These are phyloP conservation scores for Dryadula phaetusa DNA, from an alignment of 2,888 invertebrate species.

Conservation along the genomic window DNA sequence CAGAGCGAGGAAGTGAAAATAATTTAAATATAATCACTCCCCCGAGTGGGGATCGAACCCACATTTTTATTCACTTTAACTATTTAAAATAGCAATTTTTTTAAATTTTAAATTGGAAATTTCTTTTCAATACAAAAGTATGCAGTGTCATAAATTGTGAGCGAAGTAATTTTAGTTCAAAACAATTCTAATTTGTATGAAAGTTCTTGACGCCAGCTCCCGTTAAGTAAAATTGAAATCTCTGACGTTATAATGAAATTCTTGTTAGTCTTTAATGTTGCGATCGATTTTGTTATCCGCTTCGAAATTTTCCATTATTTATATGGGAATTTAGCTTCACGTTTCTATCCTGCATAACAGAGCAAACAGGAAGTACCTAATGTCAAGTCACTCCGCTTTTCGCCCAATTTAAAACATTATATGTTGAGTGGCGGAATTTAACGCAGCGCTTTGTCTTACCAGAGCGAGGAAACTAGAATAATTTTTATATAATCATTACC, in stretches of 20 bases:
- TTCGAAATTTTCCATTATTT: neutral
- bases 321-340: neutral
- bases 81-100: neutral
- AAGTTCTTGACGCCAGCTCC: slow-evolving; percentile 36
- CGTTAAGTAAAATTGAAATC: slow-evolving; percentile 28
- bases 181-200: slow-evolving; percentile 66
- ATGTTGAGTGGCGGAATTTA: too few relatives aligned
- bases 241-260: slow-evolving; percentile 36
- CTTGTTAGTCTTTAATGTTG: slow-evolving; percentile 22
- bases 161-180: slow-evolving; percentile 50
- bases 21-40: too few relatives aligned
- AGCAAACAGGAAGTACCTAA: too few relatives aligned
- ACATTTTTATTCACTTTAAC: too few relatives aligned
- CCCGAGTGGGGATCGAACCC: too few relatives aligned
- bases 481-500: too few relatives aligned
- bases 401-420: too few relatives aligned
- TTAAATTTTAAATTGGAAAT: slow-evolving; percentile 4
- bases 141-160: slow-evolving; percentile 27
- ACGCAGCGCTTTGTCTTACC: too few relatives aligned
- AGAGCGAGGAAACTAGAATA: too few relatives aligned
- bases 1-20: too few relatives aligned
- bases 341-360: too few relatives aligned
- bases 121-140: slow-evolving; percentile 9
- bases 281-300: slow-evolving; percentile 7
- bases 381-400: too few relatives aligned